Conservation (phyloP, 2,113 vertebrate species). For the Spea multiplicata region DNA sequence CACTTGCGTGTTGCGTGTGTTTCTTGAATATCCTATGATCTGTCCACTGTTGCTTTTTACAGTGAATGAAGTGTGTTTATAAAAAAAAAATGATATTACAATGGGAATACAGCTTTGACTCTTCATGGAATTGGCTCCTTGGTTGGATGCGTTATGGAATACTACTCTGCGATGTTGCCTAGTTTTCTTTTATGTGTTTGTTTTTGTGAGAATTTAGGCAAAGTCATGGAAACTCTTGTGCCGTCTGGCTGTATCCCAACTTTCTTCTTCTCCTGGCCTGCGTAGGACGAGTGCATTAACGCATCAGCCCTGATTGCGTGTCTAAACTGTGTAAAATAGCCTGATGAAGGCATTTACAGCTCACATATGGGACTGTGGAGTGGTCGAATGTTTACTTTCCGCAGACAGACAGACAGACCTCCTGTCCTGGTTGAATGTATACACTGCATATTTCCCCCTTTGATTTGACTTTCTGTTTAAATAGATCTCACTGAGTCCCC, state of each 20-base stretch:
- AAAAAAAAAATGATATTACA: too few relatives aligned
- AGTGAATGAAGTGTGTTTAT: too few relatives aligned
- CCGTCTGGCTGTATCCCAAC: background rate
- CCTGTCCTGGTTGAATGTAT: slow-evolving; percentile 34
- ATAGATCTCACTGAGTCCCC: slow-evolving; percentile 37
- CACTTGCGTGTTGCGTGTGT: too few relatives aligned
- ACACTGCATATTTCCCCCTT: slow-evolving; percentile 38
- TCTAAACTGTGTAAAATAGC: background rate
- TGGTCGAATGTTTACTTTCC: slow-evolving; percentile 33
- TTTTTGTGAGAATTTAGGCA: too few relatives aligned
- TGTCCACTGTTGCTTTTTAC: too few relatives aligned
- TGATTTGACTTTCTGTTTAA: slow-evolving; percentile 41
- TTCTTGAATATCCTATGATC: too few relatives aligned
- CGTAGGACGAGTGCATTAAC: slow-evolving; percentile 15
- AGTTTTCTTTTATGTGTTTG: too few relatives aligned
- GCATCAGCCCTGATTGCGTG: background rate
- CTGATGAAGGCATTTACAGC: slow-evolving; percentile 36
- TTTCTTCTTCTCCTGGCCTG: background rate
- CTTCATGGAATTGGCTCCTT: too few relatives aligned
- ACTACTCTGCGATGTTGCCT: too few relatives aligned
- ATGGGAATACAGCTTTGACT: too few relatives aligned
- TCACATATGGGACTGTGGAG: slow-evolving; percentile 38
- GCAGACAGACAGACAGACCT: slow-evolving; percentile 25
- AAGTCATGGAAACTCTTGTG: background rate
- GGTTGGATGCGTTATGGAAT: too few relatives aligned